Conservation (phyloP, 2,888 invertebrate species). For the Diarsia brunnea region DNA sequence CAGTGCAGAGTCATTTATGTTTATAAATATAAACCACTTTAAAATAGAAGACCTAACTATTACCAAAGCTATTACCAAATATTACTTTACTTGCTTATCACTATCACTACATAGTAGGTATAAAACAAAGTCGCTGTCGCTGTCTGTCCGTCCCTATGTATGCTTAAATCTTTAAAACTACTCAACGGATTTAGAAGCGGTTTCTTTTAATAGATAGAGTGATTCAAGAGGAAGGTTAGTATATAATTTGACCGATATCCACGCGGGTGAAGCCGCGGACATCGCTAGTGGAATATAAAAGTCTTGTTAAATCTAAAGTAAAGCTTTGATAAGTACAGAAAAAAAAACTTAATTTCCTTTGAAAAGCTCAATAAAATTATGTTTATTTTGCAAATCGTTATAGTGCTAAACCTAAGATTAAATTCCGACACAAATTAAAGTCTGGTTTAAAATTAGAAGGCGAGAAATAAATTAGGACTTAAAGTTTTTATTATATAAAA, state of each 20-base stretch:
- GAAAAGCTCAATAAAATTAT: neutral
- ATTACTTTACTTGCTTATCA: too few species aligned
- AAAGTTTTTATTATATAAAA: neutral
- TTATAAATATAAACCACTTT: too few species aligned
- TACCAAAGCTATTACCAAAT: neutral
- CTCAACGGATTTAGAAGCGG: too few species aligned
- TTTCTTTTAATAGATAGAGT: too few species aligned
- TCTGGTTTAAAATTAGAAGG: neutral
- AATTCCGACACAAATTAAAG: conserved; percentile 13
- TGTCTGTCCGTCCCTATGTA: too few species aligned
- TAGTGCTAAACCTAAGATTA: conserved; percentile 16
- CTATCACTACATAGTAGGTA: too few species aligned
- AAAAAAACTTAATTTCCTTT: conserved; percentile 19
- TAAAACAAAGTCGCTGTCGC: too few species aligned
- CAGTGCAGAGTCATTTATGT: too few species aligned
- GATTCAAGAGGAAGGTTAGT: too few species aligned
- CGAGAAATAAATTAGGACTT: conserved; percentile 7
- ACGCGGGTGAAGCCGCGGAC: too few species aligned
- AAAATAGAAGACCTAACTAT: neutral
- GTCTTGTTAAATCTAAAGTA: neutral
- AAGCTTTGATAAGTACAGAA: neutral
- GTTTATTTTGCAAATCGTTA: conserved; percentile 10
- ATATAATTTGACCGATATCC: too few species aligned
- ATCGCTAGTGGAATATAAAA: neutral
- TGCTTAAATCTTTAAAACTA: too few species aligned